Evolutionary conservation across 92 coral and sea anemone species (phyloP).

Genomic region (Micromussa lordhowensis): DNA sequence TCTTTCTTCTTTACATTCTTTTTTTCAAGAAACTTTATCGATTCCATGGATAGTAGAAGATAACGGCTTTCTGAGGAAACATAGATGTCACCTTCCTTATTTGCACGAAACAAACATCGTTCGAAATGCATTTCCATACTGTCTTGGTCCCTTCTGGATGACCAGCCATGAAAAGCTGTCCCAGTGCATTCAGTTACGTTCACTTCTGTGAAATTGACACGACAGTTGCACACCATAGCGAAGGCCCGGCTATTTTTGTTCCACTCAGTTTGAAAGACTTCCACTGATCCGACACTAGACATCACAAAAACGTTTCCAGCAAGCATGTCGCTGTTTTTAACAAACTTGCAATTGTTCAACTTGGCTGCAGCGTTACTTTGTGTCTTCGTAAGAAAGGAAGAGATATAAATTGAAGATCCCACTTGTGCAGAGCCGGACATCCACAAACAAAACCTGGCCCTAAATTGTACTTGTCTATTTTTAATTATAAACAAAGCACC

Average conservation of each 20-base stretch:
- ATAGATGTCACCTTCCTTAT: background rate
- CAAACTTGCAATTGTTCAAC: constrained; percentile 3
- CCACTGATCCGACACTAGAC: background rate
- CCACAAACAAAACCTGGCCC: background rate
- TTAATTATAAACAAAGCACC: background rate
- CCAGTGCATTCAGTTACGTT: background rate
- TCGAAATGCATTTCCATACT: constrained; percentile 13
- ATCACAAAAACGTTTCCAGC: background rate
- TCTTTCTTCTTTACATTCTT: background rate
- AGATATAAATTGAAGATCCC: constrained; percentile 10
- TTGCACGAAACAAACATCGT: constrained; percentile 10
- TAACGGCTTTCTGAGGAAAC: background rate
- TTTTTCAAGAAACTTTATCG: background rate
- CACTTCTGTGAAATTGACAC: constrained; percentile 25
- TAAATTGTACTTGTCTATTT: background rate
- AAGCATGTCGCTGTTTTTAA: background rate
- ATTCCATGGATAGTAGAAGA: background rate
- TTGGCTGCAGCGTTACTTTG: background rate
- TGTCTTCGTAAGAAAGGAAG: background rate
- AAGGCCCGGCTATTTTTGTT: background rate
- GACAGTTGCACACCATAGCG: constrained; percentile 9
- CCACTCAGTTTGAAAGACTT: constrained; percentile 23
- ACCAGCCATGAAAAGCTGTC: background rate
- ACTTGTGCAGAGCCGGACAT: background rate
- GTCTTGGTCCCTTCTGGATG: background rate